phyloP scores from a whole-genome alignment of 2,888 invertebrate species.

The Oasisia sp. region DNA sequence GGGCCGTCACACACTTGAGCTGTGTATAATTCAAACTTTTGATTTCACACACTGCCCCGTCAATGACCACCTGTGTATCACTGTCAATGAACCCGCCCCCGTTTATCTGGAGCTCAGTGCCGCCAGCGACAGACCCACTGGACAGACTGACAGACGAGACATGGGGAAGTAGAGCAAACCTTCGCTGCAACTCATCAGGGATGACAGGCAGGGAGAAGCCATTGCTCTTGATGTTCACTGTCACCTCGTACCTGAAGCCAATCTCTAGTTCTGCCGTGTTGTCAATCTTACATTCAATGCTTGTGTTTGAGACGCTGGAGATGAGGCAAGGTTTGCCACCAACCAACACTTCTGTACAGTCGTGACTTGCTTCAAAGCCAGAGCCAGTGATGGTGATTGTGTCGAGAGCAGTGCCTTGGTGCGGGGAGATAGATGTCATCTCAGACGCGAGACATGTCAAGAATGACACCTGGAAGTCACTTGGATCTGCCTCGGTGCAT shows the following conservation, averaged over 20 bases:
- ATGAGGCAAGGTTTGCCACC: background rate
- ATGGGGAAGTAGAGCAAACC: constrained; percentile 7
- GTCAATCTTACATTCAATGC: background rate
- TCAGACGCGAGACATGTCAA: background rate
- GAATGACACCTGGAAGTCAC: background rate
- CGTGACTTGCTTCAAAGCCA: background rate
- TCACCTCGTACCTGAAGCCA: background rate
- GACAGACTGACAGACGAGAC: constrained; percentile 8
- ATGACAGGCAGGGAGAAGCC: background rate
- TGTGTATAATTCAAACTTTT: background rate
- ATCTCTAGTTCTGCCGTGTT: constrained; percentile 11
- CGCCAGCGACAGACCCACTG: constrained; percentile 10
- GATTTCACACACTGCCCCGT: background rate
- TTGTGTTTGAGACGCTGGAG: background rate
- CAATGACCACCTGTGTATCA: background rate
- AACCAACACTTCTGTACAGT: constrained; percentile 13
- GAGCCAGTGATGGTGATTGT: constrained; percentile 13
- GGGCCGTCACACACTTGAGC: background rate
- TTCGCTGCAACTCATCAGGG: background rate
- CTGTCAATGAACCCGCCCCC: background rate
- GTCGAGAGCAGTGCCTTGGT: background rate
- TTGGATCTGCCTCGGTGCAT: background rate
- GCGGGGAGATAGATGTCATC: background rate
- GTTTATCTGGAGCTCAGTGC: background rate
- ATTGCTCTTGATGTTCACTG: background rate